Percentiles rank a stretch among this genome's conserved stretches.
Conservation (phyloP, 2,113 vertebrate species). For the Vanacampus margaritifer region DNA sequence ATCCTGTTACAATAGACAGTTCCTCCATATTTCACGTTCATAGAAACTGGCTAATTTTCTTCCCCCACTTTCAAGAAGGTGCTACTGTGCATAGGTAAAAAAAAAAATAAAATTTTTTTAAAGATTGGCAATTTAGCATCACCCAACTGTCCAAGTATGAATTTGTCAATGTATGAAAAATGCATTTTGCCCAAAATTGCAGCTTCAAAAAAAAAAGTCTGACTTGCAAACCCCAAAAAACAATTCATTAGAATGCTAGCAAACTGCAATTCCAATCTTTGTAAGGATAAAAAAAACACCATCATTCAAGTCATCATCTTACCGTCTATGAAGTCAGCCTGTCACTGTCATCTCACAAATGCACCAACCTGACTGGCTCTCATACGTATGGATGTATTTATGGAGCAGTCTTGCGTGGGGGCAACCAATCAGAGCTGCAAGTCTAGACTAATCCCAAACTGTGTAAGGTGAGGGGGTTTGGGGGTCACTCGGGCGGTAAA, state of each 20-base stretch:
- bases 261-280: neutral
- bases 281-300: neutral
- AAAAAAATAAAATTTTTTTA: too few species aligned
- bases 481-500: constrained; percentile 44
- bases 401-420: constrained; percentile 67
- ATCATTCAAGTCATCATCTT: constrained; percentile 31
- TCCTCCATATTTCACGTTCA: too few species aligned
- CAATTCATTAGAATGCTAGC: neutral
- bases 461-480: constrained; percentile 4
- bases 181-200: too few species aligned
- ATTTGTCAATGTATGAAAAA: too few species aligned
- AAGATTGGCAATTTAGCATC: too few species aligned
- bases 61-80: too few species aligned
- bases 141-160: too few species aligned
- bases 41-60: too few species aligned
- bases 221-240: neutral
- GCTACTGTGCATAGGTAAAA: neutral
- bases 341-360: constrained; percentile 66
- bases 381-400: constrained; percentile 36
- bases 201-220: too few species aligned
- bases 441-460: constrained; percentile 60
- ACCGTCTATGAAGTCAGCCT: constrained; percentile 67
- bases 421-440: constrained; percentile 62
- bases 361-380: constrained; percentile 44
- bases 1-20: too few species aligned